A percentile compares a stretch with the other conserved stretches of the same genome.
These are phyloP conservation scores for Nothoprocta pentlandii DNA, from an alignment of 2,113 vertebrate species.

Conservation along the genomic window DNA sequence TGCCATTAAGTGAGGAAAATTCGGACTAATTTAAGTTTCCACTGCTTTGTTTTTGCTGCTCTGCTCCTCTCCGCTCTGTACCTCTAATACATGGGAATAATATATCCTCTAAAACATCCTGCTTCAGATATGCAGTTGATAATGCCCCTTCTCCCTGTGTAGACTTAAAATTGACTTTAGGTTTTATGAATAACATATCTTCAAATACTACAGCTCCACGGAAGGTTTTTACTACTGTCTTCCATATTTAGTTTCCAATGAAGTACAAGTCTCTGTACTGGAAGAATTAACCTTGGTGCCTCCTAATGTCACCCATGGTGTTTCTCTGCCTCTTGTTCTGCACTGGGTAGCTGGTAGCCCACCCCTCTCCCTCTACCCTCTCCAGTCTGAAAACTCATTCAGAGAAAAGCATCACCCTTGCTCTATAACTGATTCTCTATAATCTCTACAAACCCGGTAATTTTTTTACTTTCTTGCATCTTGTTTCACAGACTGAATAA, in stretches of 20 bases:
- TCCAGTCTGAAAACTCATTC: neutral
- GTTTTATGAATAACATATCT: neutral
- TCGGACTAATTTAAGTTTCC: neutral
- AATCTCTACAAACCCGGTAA: neutral
- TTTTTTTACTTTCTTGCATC: neutral
- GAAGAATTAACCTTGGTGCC: neutral
- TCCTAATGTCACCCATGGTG: neutral
- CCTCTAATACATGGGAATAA: rapidly evolving
- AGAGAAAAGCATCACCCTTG: neutral
- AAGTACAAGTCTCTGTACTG: neutral
- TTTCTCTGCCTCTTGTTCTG: neutral
- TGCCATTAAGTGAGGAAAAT: neutral
- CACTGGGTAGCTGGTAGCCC: neutral
- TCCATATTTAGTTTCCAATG: neutral
- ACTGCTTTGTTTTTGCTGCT: rapidly evolving
- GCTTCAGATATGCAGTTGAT: neutral
- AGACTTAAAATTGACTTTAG: rapidly evolving
- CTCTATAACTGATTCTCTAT: neutral
- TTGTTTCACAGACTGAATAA: neutral
- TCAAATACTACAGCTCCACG: neutral
- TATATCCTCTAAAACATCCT: too few relatives aligned
- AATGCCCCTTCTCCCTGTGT: neutral
- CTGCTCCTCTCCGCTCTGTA: neutral
- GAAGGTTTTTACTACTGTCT: neutral
- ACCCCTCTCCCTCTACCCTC: neutral